Base-by-base conservation (phyloP, 2,797 vertebrate species). In the Lateolabrax maculatus region DNA sequence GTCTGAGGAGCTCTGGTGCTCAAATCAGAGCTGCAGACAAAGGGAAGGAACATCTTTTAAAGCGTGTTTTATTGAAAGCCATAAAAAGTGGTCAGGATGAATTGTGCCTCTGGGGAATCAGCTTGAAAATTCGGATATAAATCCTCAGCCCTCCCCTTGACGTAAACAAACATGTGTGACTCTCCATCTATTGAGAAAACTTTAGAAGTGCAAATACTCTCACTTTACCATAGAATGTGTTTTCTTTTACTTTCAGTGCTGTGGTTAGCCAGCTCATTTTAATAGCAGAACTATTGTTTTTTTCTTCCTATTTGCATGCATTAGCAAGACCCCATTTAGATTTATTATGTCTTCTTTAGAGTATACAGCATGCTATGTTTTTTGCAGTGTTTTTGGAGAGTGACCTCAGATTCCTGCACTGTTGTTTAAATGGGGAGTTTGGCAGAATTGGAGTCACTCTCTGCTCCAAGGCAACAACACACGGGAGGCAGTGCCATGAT, bases 61-160 rank as follows among this genome's bases (percentile, higher is more conserved):
- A 92, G 84, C 0, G 36, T 90, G 90, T 93, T 94, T 93, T 91
- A 93, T 93, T 88, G 86, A 78, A 86, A 75, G 80, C 76, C 56
- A 70, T 91, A 92, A 93, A 93, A 93, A 83, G 86, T 46, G 77
- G 77, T 88, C 71, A 41, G 75, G 89, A 92, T 85, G 87, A 91
- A 87, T 87, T 79, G 83, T 71, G 79, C 43, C 87, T 83, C 80
- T 4, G 56, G 82, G 83, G 89, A 79, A 71, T 80, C 69, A 9
- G 75, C 71, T 74, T 56, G 69, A 80, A 53, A 69, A 75, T 75
- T 73, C 19, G 16, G 84, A 75, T 41, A 78, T 90, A 89, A 88
- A 93, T 90, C 86, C 86, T 63, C 4, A 49, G 64, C 66, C 61
- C 66, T 51, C 67, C 71, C 39, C 65, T 63, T 8, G 1, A 79